Evolutionary conservation across 1,140 invertebrate genomes (phyloP).

Genomic region (Drosophila bocqueti): DNA sequence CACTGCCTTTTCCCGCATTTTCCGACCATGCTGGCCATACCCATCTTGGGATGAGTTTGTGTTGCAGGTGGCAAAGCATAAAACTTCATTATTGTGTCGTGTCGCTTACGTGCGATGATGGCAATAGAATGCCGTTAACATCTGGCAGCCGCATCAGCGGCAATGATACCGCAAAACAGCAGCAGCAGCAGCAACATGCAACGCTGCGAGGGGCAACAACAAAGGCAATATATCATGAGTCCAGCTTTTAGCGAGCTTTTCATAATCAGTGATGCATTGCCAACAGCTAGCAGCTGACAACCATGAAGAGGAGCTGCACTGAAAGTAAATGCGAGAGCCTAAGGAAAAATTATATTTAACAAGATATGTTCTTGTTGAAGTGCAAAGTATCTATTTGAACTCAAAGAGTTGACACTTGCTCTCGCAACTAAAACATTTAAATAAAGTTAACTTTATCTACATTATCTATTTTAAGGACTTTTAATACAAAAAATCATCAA

Average conservation of each 20-base stretch:
- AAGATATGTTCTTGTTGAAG: no score
- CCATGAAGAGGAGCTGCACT: slow-evolving; percentile 37
- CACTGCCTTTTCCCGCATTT: slow-evolving; percentile 21
- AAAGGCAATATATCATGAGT: slow-evolving; percentile 79
- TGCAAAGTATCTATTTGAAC: no score
- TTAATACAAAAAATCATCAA: no score
- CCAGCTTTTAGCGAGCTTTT: slow-evolving; percentile 83
- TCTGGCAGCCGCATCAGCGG: slow-evolving; percentile 56
- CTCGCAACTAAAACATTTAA: no score
- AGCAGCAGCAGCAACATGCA: slow-evolving; percentile 46
- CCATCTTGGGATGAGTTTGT: slow-evolving; percentile 34
- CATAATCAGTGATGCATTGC: slow-evolving; percentile 83
- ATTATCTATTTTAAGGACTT: no score
- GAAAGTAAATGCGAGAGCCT: not conserved
- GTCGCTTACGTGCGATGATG: slow-evolving; percentile 77
- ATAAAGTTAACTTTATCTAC: no score
- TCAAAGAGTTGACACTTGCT: no score
- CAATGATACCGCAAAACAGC: slow-evolving; percentile 74
- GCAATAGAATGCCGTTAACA: slow-evolving; percentile 60
- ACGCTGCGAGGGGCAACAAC: slow-evolving; percentile 39
- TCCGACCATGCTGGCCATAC: not conserved
- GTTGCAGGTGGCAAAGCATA: slow-evolving; percentile 80
- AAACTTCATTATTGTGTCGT: slow-evolving; percentile 83
- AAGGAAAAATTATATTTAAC: not conserved
- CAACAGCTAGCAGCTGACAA: slow-evolving; percentile 66